phyloP scores from a whole-genome alignment of 1,140 invertebrate species.

The Grapholita molesta region DNA sequence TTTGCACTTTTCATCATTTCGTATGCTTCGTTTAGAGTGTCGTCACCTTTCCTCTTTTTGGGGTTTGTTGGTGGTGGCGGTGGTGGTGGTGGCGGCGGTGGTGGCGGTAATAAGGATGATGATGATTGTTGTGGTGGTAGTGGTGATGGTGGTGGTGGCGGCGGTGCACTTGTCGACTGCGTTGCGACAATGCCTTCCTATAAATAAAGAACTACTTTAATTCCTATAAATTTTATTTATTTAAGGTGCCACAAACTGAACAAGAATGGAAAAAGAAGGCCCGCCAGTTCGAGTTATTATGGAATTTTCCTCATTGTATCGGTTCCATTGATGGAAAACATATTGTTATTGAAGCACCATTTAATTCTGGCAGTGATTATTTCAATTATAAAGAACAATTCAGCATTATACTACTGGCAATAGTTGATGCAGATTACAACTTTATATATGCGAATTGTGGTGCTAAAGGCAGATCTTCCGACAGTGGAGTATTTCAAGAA shows the following conservation, averaged over 20 bases:
- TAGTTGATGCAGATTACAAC: conserved; percentile 44
- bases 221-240: neutral
- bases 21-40: conserved; percentile 7
- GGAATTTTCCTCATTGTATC: no score
- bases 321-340: conserved; percentile 35
- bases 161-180: neutral
- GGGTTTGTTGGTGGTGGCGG: neutral
- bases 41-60: conserved; percentile 10
- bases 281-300: conserved; percentile 15
- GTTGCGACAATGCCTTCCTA: neutral
- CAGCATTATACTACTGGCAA: conserved; percentile 35
- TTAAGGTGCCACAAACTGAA: conserved; percentile 14
- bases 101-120: neutral
- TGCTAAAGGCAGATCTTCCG: conserved; percentile 26
- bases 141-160: conserved; percentile 1
- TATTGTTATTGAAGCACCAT: conserved; percentile 29
- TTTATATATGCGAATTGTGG: conserved; percentile 30
- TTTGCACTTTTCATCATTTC: conserved; percentile 14
- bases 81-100: neutral
- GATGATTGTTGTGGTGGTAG: neutral
- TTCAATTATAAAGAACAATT: conserved; percentile 40
- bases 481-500: conserved; percentile 28
- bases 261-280: conserved; percentile 20
- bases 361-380: conserved; percentile 32
- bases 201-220: neutral